Evolutionary conservation across 2,113 vertebrate species (phyloP), one percentile per base, ranked within the genome.

Genomic region (Psammodynastes pulverulentus): DNA sequence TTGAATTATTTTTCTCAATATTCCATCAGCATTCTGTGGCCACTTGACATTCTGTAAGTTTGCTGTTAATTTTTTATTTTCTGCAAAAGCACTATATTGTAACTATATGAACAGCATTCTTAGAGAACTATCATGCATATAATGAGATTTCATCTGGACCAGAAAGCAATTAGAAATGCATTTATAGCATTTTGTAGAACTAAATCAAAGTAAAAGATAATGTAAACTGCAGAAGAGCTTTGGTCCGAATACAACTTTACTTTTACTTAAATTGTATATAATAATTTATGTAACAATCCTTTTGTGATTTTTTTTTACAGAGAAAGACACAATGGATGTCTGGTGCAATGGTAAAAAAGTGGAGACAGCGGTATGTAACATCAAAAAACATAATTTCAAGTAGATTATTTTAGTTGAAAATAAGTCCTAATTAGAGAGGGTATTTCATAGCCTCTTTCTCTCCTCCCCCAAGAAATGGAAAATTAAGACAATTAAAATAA

Each of bases 271-370:
- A 91, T 39, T 45, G 26, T 54, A 43, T 90, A 43, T 29, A 90
- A 91, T 34, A 34, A 26, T 45, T 54, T 34, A 54, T 39, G 5
- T 92, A 84, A 90, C 46, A 88, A 67, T 91, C 34, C 90, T 88
- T 91, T 79, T 93, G 45, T 62, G 93, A 17, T 94, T 13, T 84
- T 93, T 86, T 93, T 96, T 97, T 95, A 91, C 97, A 99, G 99
- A 99, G 96, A 99, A 99, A 96, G 99, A 99, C 96, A 99, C 99
- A 0, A 99, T 99, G 99, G 99, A 99, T 54, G 98, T 99, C 56
- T 99, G 99, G 99, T 99, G 99, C 96, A 99, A 99, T 0, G 99
- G 99, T 46, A 97, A 98, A 54, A 99, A 98, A 93, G 97, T 99
- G 97, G 99, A 99, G 97, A 99, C 99, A 17, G 99, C 98, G 86